Conservation (phyloP, 2,113 vertebrate species). For the Atrichornis clamosus region DNA sequence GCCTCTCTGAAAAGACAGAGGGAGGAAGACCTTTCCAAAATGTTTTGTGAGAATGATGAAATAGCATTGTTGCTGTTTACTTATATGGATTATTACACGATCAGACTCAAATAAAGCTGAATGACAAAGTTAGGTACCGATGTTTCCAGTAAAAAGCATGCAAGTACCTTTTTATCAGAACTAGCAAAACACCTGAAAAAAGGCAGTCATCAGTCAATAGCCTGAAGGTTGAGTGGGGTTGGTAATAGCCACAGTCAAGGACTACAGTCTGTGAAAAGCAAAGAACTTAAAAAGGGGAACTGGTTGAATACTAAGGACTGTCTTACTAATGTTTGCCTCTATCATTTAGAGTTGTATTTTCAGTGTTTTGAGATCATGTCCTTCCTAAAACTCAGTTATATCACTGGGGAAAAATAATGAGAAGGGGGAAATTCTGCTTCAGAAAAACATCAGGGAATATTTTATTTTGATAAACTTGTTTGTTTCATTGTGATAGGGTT, state of each 20-base stretch:
- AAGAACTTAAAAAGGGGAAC: neutral
- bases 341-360: neutral
- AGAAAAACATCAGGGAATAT: neutral
- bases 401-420: neutral
- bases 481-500: neutral
- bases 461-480: neutral
- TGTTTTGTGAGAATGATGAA: neutral
- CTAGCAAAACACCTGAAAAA: neutral
- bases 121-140: neutral
- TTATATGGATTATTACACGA: neutral
- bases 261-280: neutral
- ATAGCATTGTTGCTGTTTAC: neutral
- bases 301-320: neutral
- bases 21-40: neutral
- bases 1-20: neutral
- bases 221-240: neutral
- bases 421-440: neutral
- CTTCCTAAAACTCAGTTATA: neutral
- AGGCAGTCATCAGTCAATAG: neutral
- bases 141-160: neutral
- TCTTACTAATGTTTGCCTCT: neutral
- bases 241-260: neutral
- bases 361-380: neutral
- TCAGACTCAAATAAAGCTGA: neutral
- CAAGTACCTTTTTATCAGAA: neutral